phyloP scores from a whole-genome alignment of 92 coral and sea anemone genomes.

The Nematostella vectensis region DNA sequence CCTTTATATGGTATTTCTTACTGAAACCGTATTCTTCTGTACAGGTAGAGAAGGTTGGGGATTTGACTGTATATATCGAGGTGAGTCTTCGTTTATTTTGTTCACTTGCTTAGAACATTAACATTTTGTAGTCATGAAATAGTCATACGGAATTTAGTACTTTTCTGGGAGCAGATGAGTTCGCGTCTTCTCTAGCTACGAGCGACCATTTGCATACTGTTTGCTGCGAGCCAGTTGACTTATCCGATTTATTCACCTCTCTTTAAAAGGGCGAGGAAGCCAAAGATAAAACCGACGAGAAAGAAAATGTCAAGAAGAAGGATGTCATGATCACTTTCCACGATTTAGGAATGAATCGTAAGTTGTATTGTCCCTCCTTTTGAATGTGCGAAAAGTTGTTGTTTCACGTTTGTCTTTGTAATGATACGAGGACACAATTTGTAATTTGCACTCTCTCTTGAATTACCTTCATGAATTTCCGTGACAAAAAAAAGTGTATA shows the following conservation, averaged over 20 bases:
- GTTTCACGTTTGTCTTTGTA: background rate
- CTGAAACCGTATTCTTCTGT: constrained; percentile 23
- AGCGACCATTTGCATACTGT: background rate
- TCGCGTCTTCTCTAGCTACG: background rate
- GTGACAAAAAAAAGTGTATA: too few species aligned
- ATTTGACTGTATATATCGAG: constrained; percentile 86
- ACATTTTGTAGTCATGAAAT: too few species aligned
- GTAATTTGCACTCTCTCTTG: background rate
- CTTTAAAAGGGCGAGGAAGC: constrained; percentile 70
- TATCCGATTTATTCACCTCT: constrained; percentile 1
- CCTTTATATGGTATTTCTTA: constrained; percentile 2
- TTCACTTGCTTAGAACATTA: too few species aligned
- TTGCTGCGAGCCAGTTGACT: background rate
- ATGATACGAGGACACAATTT: background rate
- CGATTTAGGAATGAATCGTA: constrained; percentile 97
- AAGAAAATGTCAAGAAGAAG: constrained; percentile 83
- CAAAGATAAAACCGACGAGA: constrained; percentile 60
- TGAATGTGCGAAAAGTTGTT: too few species aligned
- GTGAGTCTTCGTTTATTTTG: constrained; percentile 25
- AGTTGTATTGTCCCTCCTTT: constrained; percentile 17
- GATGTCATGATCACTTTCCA: constrained; percentile 94
- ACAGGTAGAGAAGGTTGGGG: constrained; percentile 97
- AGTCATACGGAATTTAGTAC: too few species aligned
- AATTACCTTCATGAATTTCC: background rate
- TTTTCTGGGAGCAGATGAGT: background rate